These are phyloP conservation scores for Telmatochromis brichardi DNA, from an alignment of 2,113 vertebrate genomes.

Conservation along the genomic window DNA sequence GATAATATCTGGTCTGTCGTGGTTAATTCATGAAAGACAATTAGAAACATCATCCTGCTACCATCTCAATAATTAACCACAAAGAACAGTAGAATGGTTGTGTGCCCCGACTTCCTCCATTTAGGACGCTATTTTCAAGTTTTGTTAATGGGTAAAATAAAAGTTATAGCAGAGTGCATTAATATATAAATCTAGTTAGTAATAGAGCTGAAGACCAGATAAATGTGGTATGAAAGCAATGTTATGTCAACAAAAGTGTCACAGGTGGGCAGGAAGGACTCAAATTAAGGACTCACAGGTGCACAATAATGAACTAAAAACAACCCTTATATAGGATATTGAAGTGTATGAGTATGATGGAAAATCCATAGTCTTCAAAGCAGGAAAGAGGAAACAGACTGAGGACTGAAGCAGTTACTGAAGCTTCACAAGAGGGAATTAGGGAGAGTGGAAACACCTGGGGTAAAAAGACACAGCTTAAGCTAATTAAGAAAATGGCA, in stretches of 20 bases:
- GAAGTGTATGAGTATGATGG: background rate
- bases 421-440: background rate
- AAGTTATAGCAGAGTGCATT: background rate
- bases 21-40: slow-evolving; percentile 16
- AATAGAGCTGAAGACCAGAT: background rate
- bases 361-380: background rate
- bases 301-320: background rate
- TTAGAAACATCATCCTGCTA: background rate
- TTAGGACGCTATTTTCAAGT: background rate
- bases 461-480: background rate
- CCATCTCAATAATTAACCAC: slow-evolving; percentile 6
- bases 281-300: background rate
- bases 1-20: background rate
- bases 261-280: background rate
- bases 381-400: background rate
- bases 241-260: background rate
- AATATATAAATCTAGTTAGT: background rate
- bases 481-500: background rate
- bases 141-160: background rate
- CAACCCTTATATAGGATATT: background rate
- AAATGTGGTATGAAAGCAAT: background rate
- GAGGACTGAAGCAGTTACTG: background rate
- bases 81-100: background rate
- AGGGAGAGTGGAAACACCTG: background rate
- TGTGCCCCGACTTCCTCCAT: background rate